These are phyloP conservation scores for Ormyrus rosae DNA, from an alignment of 2,888 invertebrate genomes.

Conservation along the genomic window DNA sequence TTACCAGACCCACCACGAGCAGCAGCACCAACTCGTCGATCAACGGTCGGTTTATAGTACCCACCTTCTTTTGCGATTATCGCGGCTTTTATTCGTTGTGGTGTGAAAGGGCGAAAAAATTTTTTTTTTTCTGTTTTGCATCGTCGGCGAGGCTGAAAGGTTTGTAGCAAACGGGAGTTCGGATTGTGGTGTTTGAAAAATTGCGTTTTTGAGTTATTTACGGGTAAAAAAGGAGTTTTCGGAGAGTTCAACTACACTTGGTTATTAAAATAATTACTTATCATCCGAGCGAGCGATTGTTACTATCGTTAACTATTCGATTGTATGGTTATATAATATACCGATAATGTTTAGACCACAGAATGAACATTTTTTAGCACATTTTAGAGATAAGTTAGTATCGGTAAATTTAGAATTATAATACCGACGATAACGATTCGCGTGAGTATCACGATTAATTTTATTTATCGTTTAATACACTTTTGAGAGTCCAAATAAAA, in stretches of 20 bases:
- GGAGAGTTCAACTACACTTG: conserved; percentile 23
- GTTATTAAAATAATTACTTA: conserved; percentile 30
- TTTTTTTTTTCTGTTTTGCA: neutral
- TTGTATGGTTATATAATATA: conserved; percentile 42
- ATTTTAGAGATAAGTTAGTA: conserved; percentile 45
- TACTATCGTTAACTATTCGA: conserved; percentile 47
- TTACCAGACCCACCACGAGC: conserved; percentile 13
- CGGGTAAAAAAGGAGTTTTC: neutral
- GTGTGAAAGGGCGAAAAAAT: neutral
- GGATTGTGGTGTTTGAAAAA: neutral
- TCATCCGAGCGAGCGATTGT: conserved; percentile 5
- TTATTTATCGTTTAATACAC: neutral
- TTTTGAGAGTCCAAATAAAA: neutral
- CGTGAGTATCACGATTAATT: neutral
- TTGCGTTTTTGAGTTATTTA: neutral
- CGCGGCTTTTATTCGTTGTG: no score
- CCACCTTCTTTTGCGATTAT: no score
- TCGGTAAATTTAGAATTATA: conserved; percentile 24
- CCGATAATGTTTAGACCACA: conserved; percentile 37
- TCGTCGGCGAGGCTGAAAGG: neutral
- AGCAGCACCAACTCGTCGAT: conserved; percentile 24
- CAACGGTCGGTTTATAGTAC: conserved; percentile 17
- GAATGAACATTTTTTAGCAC: conserved; percentile 24
- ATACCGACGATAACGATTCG: conserved; percentile 1
- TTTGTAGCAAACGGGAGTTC: neutral